Evolutionary conservation across 2,113 vertebrate genomes (phyloP).

Genomic region (Sminthopsis crassicaudata): DNA sequence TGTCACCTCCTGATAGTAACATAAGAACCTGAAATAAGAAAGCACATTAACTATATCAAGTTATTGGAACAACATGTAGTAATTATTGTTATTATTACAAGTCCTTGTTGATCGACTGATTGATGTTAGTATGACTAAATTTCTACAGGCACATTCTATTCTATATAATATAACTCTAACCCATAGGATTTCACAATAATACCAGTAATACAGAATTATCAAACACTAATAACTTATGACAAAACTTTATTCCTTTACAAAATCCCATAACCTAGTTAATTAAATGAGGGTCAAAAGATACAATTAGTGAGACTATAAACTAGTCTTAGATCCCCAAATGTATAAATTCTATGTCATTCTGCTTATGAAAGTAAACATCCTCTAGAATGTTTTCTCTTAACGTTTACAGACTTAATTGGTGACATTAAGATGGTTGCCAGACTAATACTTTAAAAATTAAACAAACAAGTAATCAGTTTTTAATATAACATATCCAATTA

Average conservation of each 20-base stretch:
- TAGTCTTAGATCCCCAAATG: background rate
- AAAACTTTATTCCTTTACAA: background rate
- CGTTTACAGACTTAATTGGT: background rate
- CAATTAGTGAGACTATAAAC: background rate
- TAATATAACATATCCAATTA: background rate
- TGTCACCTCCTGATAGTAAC: slow-evolving; percentile 26
- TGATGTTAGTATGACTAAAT: background rate
- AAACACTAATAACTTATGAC: background rate
- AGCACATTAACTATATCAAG: slow-evolving; percentile 35
- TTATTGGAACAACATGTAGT: background rate
- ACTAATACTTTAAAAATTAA: background rate
- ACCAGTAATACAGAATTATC: background rate
- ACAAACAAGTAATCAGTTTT: background rate
- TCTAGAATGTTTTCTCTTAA: background rate
- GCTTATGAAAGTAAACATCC: background rate
- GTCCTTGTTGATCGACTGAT: background rate
- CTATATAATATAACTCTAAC: background rate
- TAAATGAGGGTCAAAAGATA: background rate
- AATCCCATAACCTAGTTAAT: background rate
- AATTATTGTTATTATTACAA: background rate
- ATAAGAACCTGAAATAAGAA: slow-evolving; percentile 17
- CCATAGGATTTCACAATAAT: background rate
- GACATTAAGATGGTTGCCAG: background rate
- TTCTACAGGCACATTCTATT: background rate
- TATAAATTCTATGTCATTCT: background rate